Percentiles rank a stretch among this genome's conserved stretches.
Conservation (phyloP, 1,140 invertebrate genomes). For the Drosophila baimaii region DNA sequence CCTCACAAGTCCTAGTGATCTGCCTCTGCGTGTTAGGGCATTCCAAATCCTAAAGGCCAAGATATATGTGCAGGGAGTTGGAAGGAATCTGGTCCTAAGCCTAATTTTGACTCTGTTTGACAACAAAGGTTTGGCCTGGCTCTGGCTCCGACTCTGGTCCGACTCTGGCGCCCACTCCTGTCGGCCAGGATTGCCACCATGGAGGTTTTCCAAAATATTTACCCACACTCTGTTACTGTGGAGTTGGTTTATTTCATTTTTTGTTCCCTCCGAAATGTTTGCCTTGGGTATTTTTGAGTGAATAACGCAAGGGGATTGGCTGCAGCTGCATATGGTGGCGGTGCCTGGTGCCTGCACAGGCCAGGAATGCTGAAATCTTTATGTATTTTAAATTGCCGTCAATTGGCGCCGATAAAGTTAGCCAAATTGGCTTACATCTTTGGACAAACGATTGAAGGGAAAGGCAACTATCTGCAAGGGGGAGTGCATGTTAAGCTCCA, state of each 20-base stretch:
- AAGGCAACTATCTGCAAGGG: conserved; percentile 1
- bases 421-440: conserved; percentile 26
- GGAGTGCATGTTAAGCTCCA: background rate
- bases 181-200: conserved; percentile 13
- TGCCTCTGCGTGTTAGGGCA: background rate
- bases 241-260: conserved; percentile 20
- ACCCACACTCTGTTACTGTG: conserved; percentile 24
- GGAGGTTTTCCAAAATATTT: conserved; percentile 30
- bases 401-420: conserved; percentile 24
- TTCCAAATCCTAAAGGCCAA: conserved; percentile 9
- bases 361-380: conserved; percentile 52
- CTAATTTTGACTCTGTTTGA: conserved; percentile 51
- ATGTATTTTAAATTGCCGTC: conserved; percentile 45
- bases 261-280: conserved; percentile 22
- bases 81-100: conserved; percentile 48
- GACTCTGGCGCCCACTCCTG: background rate
- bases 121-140: conserved; percentile 32
- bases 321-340: conserved; percentile 41
- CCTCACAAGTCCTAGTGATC: background rate
- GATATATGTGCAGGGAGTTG: conserved; percentile 25
- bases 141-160: background rate
- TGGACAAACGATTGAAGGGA: conserved; percentile 27
- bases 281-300: conserved; percentile 44
- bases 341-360: no score
- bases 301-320: conserved; percentile 22